Percentiles rank a stretch among this genome's conserved stretches.
Conservation (phyloP, 2,888 invertebrate genomes). For the Nymphalis c-album region DNA sequence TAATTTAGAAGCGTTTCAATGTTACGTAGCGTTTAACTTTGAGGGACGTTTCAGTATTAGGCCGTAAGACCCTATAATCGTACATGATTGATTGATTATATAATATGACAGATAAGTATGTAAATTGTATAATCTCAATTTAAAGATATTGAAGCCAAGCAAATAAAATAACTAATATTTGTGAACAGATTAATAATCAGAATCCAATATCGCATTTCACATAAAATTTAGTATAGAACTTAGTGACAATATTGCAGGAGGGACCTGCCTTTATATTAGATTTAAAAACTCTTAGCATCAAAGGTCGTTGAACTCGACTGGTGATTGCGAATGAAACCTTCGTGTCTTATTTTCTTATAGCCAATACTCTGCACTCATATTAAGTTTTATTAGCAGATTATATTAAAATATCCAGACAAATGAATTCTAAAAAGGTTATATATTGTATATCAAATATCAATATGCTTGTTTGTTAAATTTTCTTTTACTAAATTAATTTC, state of each 20-base stretch:
- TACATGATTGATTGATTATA: too few species aligned
- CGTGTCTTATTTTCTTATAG: constrained; percentile 7
- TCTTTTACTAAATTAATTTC: not conserved
- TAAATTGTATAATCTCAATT: too few species aligned
- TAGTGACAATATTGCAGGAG: not conserved
- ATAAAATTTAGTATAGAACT: not conserved
- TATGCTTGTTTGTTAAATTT: not conserved
- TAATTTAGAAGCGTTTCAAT: too few species aligned
- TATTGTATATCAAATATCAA: too few species aligned
- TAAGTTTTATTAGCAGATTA: not conserved
- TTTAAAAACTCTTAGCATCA: not conserved
- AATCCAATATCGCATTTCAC: not conserved
- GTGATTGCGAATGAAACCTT: not conserved
- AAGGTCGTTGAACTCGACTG: not conserved
- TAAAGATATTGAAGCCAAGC: not conserved
- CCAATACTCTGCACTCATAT: constrained; percentile 1
- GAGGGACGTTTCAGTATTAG: too few species aligned
- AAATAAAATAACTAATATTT: not conserved
- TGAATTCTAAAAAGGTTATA: not conserved
- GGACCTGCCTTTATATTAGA: not conserved
- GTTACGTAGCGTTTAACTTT: too few species aligned
- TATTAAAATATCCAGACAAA: not conserved
- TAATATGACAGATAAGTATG: too few species aligned
- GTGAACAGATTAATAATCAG: not conserved
- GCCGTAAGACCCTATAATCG: too few species aligned